Percentiles rank a stretch among this genome's conserved stretches.
Conservation (phyloP, 2,797 vertebrate genomes). For the Pagetopsis macropterus region DNA sequence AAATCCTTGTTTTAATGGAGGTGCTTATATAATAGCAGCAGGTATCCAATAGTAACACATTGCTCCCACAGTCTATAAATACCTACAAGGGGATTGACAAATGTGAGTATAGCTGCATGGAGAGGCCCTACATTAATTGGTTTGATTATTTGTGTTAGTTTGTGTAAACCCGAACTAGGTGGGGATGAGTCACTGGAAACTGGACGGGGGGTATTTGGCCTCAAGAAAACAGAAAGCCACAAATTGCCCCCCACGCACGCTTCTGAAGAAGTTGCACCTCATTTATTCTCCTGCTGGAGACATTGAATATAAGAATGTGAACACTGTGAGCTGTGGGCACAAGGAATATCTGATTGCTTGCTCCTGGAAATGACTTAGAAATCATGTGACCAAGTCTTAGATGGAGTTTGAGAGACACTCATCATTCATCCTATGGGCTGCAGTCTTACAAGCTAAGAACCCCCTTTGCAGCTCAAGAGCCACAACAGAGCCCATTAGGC, state of each 20-base stretch:
- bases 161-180: slow-evolving; percentile 52
- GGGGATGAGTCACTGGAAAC: slow-evolving; percentile 60
- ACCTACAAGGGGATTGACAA: slow-evolving; percentile 59
- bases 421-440: slow-evolving; percentile 9
- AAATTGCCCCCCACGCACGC: background rate
- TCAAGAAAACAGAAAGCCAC: slow-evolving; percentile 17
- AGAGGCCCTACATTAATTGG: slow-evolving; percentile 9
- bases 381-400: slow-evolving; percentile 22
- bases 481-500: background rate
- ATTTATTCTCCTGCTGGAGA: slow-evolving; percentile 24
- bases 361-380: slow-evolving; percentile 36
- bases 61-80: slow-evolving; percentile 72
- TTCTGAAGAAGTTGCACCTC: slow-evolving; percentile 2
- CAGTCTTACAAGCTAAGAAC: background rate
- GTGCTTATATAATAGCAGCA: slow-evolving; percentile 51
- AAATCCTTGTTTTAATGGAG: slow-evolving; percentile 39
- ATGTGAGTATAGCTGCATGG: slow-evolving; percentile 26
- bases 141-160: slow-evolving; percentile 56
- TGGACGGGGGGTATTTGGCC: slow-evolving; percentile 7
- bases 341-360: slow-evolving; percentile 20
- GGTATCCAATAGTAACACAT: slow-evolving; percentile 70
- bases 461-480: background rate
- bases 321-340: background rate
- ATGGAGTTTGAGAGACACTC: slow-evolving; percentile 5
- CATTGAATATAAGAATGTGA: slow-evolving; percentile 28